Percentiles rank a stretch among this genome's conserved stretches.
These are phyloP conservation scores for Onthophagus sagittarius DNA, from an alignment of 2,888 invertebrate genomes.

Conservation along the genomic window DNA sequence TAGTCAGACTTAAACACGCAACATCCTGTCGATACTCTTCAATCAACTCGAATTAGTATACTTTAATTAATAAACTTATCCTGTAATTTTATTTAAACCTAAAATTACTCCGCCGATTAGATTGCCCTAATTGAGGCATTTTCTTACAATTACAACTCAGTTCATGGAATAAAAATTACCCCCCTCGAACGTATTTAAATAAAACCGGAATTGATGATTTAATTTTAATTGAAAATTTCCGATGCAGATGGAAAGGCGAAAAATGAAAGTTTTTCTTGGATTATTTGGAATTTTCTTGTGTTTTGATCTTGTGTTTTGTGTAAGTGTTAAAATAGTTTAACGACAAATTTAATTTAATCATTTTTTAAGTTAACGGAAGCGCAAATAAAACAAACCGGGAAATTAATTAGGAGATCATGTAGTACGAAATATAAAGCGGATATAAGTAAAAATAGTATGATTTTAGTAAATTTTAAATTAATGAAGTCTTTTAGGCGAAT, in stretches of 20 bases:
- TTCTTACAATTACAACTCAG: not conserved
- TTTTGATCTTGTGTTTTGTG: not conserved
- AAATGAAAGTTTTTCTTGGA: not conserved
- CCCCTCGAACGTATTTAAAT: not conserved
- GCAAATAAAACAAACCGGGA: slow-evolving; percentile 16
- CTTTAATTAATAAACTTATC: slow-evolving; percentile 5
- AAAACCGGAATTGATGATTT: not conserved
- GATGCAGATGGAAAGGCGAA: not conserved
- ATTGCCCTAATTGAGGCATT: not conserved
- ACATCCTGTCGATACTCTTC: not conserved
- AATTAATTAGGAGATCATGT: slow-evolving; percentile 19
- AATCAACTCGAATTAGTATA: not conserved
- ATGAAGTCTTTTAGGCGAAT: slow-evolving; percentile 16
- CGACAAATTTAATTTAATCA: no score
- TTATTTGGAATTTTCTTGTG: not conserved
- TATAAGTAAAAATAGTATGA: not conserved
- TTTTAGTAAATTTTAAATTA: not conserved
- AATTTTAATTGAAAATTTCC: no score
- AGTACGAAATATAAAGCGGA: slow-evolving; percentile 6
- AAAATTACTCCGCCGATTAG: not conserved
- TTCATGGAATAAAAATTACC: not conserved
- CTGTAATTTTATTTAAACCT: not conserved
- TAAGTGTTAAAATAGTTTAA: not conserved
- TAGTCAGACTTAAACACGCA: not conserved
- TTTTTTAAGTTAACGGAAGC: slow-evolving; percentile 20